A percentile compares a stretch with the other conserved stretches of the same genome.
Conservation (phyloP, 2,888 invertebrate genomes). For the Cephus runcator region DNA sequence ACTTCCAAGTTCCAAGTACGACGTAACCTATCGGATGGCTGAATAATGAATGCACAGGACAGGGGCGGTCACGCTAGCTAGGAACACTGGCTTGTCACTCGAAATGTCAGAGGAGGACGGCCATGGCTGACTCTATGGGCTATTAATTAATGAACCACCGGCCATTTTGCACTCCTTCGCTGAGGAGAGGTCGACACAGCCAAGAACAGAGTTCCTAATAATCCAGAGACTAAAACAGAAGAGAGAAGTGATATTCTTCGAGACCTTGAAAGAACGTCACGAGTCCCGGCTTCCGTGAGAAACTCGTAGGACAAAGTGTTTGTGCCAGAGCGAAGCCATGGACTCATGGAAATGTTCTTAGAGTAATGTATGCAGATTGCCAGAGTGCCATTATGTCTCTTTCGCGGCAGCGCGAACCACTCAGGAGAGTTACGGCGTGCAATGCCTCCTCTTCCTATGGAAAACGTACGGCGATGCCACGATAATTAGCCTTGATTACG, state of each 20-base stretch:
- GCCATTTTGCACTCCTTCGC: conserved; percentile 11
- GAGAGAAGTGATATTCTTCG: not conserved
- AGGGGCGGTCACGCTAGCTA: conserved; percentile 59
- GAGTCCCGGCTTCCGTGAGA: conserved; percentile 58
- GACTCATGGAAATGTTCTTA: conserved; percentile 2
- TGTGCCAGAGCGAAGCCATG: not conserved
- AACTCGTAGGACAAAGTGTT: conserved; percentile 49
- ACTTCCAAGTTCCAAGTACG: conserved; percentile 50
- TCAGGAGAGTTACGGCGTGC: conserved; percentile 4
- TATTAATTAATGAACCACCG: conserved; percentile 60
- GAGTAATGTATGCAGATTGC: conserved; percentile 61
- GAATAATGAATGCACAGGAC: conserved; percentile 62
- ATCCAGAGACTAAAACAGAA: not conserved
- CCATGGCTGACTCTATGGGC: conserved; percentile 47
- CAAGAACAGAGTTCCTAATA: not conserved
- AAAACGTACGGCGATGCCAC: conserved; percentile 42
- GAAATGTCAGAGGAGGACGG: conserved; percentile 58
- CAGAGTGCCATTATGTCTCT: conserved; percentile 56
- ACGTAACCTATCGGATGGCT: conserved; percentile 55
- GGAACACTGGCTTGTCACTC: conserved; percentile 62
- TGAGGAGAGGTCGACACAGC: not conserved
- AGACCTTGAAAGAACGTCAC: conserved; percentile 49
- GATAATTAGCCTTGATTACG: conserved; percentile 57
- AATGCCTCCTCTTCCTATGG: conserved; percentile 36
- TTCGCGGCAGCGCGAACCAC: conserved; percentile 38